Evolutionary conservation across 2,888 invertebrate species (phyloP), one percentile per base, ranked within the genome.

Genomic region (Laothoe populi): DNA sequence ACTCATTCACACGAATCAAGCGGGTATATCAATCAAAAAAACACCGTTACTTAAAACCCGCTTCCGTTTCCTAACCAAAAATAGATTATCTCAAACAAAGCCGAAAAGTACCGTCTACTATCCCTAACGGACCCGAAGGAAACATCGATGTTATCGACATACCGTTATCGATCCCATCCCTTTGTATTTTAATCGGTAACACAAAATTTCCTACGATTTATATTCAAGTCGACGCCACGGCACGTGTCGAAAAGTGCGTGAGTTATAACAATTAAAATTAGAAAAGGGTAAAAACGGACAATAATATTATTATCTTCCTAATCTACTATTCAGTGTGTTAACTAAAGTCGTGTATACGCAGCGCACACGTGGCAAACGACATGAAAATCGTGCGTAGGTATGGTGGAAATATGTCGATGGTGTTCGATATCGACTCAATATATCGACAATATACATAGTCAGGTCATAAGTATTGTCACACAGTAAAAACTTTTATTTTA

Each of bases 321-420:
- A 88, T 90, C 79, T 83, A 66, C 82, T 83, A 92, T 92, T 89
- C 92, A 87, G 86, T 84, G 82, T 84, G 87, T 83, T 79, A 74
- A 73, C 78, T 72, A 66, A 64, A 69, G 91, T 92, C 92, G 92
- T 92, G 92, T 92, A 83, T 82, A 77, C 68, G 79, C 83, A 77
- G 80, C 76, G 81, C 81, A 89, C 92, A 91, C 92, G 92, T 92
- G 92, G 92, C 90, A 81, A 80, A 71, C 70, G 82, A 92, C 92
- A 92, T 87, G 88, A 84, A 88, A 90, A 88, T 92, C 92, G 92
- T 92, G 92, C 82, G 77, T 83, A 79, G 74, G 80, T 78, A 81
- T 81, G 73, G 73, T 77, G 74, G 68, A 64, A 68, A 83, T 84
- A 84, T 66, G 86, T 44, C 42, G 60, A 31, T 19, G 35, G 11